Percentiles rank a stretch among this genome's conserved stretches.
These are phyloP conservation scores for Oreochromis mossambicus DNA, from an alignment of 2,797 vertebrate species.

Conservation along the genomic window DNA sequence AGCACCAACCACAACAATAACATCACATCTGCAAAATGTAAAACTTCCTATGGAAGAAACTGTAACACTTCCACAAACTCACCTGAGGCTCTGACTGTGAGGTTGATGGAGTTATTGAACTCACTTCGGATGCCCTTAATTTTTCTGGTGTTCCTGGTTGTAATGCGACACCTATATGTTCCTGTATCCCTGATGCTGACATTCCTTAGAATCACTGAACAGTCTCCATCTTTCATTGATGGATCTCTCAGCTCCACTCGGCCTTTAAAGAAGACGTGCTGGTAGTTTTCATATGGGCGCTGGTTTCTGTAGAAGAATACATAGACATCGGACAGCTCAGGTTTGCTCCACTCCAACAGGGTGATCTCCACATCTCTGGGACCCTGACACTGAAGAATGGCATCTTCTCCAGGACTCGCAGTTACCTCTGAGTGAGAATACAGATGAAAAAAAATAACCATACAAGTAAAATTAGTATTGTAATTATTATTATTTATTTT, in stretches of 20 bases:
- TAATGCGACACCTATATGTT: neutral
- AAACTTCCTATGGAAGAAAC: neutral
- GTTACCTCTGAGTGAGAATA: neutral
- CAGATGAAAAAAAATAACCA: rapidly evolving
- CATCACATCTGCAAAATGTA: neutral
- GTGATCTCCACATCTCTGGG: neutral
- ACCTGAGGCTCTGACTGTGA: neutral
- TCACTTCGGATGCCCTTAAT: neutral
- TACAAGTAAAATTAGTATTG: neutral
- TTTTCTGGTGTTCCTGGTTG: neutral
- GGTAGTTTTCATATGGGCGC: rapidly evolving
- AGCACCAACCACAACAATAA: neutral
- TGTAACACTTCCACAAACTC: rapidly evolving
- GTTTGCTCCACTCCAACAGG: neutral
- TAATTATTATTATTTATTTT: neutral
- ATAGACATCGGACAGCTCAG: neutral
- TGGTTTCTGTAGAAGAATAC: neutral
- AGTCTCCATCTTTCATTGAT: neutral
- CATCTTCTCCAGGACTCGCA: neutral
- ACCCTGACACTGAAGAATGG: neutral
- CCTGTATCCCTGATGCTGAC: neutral
- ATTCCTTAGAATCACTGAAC: neutral
- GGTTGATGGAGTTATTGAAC: neutral
- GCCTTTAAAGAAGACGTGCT: neutral
- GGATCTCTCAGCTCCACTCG: neutral